Conservation (phyloP, 2,113 vertebrate genomes). For the Corythaeola cristata region DNA sequence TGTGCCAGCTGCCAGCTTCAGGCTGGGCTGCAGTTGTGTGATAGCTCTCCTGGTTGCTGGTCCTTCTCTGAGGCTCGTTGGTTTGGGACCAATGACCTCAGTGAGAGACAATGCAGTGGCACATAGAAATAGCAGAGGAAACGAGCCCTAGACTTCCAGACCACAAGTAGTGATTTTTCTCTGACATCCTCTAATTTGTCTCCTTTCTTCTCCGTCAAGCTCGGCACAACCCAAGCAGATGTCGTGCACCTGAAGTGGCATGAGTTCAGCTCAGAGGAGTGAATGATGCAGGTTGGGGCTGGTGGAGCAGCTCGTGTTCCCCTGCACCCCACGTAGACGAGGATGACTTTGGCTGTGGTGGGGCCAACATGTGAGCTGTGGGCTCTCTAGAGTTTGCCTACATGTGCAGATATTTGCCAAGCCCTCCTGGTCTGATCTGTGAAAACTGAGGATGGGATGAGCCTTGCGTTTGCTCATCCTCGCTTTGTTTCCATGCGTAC, state of each 20-base stretch:
- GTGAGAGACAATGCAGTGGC: background rate
- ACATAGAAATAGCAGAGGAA: background rate
- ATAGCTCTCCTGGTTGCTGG: background rate
- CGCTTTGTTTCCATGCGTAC: fast-evolving
- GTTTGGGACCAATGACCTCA: background rate
- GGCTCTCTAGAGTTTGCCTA: background rate
- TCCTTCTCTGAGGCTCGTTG: background rate
- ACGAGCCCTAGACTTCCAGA: background rate
- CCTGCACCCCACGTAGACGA: fast-evolving
- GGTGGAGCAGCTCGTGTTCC: background rate
- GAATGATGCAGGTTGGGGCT: background rate
- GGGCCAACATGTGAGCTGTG: background rate
- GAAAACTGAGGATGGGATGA: background rate
- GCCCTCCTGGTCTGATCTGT: background rate
- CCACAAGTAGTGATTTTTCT: background rate
- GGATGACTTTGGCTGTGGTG: background rate
- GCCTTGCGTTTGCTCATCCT: background rate
- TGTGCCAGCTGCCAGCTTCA: background rate
- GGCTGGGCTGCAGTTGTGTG: background rate
- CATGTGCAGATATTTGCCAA: background rate
- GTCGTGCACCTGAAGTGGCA: background rate
- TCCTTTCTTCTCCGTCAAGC: background rate
- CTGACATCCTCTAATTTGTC: background rate
- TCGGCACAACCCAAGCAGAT: background rate
- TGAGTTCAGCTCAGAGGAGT: background rate